phyloP scores from a whole-genome alignment of 2,888 invertebrate species.

The Desoria tigrina region DNA sequence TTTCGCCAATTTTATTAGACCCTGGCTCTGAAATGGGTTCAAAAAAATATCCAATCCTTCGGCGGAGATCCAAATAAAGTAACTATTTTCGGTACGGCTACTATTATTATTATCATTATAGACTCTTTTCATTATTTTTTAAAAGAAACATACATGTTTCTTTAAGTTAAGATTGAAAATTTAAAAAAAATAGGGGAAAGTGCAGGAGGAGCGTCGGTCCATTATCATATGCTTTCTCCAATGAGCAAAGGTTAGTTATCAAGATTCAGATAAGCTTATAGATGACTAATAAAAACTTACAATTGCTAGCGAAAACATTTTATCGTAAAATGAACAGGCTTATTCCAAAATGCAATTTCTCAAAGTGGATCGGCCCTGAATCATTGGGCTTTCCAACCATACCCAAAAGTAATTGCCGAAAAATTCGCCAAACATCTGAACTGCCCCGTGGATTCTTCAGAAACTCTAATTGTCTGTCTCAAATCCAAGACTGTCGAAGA shows the following conservation, averaged over 20 bases:
- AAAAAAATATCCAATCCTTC: conserved; percentile 24
- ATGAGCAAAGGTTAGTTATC: conserved; percentile 23
- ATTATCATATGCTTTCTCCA: conserved; percentile 27
- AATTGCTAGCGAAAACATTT: too few species aligned
- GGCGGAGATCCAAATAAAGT: conserved; percentile 29
- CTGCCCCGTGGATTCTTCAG: conserved; percentile 19
- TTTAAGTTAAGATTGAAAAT: too few species aligned
- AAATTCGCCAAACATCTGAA: conserved; percentile 13
- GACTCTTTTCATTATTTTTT: too few species aligned
- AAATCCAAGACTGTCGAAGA: conserved; percentile 26
- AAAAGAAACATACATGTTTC: too few species aligned
- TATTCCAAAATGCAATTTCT: conserved; percentile 24
- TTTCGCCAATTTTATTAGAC: too few species aligned
- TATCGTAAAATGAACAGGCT: conserved; percentile 10
- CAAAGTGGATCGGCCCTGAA: conserved; percentile 21
- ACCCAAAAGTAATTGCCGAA: conserved; percentile 17
- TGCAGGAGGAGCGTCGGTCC: conserved; percentile 28
- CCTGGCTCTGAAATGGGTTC: conserved; percentile 27
- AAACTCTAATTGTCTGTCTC: conserved; percentile 17
- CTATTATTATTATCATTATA: too few species aligned
- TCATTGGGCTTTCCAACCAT: conserved; percentile 20
- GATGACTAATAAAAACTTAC: background rate
- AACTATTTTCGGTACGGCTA: conserved; percentile 19
- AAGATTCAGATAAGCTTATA: background rate
- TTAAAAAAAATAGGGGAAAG: conserved; percentile 28